Evolutionary conservation across 2,888 invertebrate species (phyloP), one percentile per base, ranked within the genome.

Genomic region (Tetragnatha montana): DNA sequence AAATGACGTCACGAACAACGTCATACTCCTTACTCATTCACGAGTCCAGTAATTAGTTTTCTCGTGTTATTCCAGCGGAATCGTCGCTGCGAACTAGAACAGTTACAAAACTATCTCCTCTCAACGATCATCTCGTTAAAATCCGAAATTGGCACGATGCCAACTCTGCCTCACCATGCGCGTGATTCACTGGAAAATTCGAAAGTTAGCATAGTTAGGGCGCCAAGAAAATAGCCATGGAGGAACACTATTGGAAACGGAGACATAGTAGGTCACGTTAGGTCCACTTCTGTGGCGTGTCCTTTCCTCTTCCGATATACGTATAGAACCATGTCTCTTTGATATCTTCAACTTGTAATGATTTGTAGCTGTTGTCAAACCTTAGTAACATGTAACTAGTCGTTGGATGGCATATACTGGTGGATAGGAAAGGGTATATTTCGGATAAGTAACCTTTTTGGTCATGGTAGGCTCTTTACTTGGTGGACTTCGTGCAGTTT

Each of bases 71-170:
- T 60, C 17, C 60, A 60, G 14, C 12, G 60, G 12, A 60, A 60
- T 60, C 12, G 60, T 60, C 60, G 17, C 17, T 12, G 4, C 4
- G 14, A 60, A 60, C 60, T 60, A 12, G 60, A 17, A 17, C 14
- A 4, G 60, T 17, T 60, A 60, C 60, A 60, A 60, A 60, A 60
- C 60, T 60, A 60, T 60, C 60, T 60, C 60, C 60, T 17, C 60
- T 17, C 60, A 10, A 60, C 78, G 60, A 78, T 14, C 51, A 78
- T 78, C 78, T 60, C 78, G 78, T 78, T 60, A 60, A 78, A 78
- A 78, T 60, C 78, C 78, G 60, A 60, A 78, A 78, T 60, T 78
- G 78, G 78, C 78, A 78, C 22, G 21, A 22, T 78, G 78, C 78
- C 78, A 78, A 60, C 14, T 22, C 60, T 60, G 51, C 35, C 78